Evolutionary conservation across 1,140 invertebrate species (phyloP).

Genomic region (Papilio glaucus): DNA sequence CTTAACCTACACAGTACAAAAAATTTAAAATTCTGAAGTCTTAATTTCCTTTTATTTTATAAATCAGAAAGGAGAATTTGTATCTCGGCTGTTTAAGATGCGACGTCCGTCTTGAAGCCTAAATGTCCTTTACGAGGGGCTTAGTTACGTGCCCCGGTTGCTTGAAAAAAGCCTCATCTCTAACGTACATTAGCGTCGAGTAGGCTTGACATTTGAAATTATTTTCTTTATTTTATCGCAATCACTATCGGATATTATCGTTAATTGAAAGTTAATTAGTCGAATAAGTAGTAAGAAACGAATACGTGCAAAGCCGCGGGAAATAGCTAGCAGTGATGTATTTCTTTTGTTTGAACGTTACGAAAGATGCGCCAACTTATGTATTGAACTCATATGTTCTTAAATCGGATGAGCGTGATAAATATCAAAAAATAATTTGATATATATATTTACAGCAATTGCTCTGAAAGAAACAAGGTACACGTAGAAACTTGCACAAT

Average conservation of each 20-base stretch:
- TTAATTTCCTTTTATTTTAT: conserved; percentile 1
- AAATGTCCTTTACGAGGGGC: conserved; percentile 3
- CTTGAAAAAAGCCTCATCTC: conserved; percentile 1
- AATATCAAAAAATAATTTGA: no score
- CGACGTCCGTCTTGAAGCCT: background rate
- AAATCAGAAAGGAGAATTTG: background rate
- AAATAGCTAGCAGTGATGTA: no score
- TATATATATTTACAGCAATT: no score
- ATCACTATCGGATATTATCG: background rate
- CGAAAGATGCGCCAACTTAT: no score
- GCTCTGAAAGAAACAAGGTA: no score
- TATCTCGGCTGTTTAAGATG: background rate
- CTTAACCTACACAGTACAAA: no score
- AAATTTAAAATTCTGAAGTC: background rate
- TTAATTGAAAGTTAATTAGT: background rate
- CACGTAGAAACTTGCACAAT: no score
- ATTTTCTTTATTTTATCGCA: background rate
- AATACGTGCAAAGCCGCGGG: no score
- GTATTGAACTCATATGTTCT: no score
- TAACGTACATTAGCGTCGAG: conserved; percentile 7
- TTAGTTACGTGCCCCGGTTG: conserved; percentile 12
- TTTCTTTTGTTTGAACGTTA: no score
- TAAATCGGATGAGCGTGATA: no score
- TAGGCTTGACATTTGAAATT: conserved; percentile 8
- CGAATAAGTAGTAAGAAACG: no score